These are phyloP conservation scores for Cossypha niveicapilla DNA, from an alignment of 2,797 vertebrate species.

Conservation along the genomic window DNA sequence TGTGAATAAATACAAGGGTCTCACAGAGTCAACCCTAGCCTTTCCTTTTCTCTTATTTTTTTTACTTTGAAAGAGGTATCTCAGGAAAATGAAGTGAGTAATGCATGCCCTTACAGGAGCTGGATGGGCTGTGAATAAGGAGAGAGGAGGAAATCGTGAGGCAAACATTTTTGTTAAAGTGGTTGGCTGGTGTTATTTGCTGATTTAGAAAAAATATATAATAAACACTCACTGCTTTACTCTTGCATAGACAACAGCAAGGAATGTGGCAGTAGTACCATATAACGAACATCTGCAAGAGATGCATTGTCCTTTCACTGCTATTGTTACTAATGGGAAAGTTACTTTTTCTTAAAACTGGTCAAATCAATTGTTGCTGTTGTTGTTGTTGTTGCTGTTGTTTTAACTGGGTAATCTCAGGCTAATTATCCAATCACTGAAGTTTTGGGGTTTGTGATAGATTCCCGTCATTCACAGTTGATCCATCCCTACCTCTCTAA, in stretches of 20 bases:
- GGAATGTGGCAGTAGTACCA: not conserved
- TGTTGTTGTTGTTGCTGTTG: not conserved
- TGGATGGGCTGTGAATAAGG: slow-evolving; percentile 71
- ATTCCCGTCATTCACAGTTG: not conserved
- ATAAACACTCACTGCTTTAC: slow-evolving; percentile 56
- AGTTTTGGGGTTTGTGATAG: not conserved
- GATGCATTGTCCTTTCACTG: not conserved
- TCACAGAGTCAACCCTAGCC: slow-evolving; percentile 85
- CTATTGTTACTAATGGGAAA: not conserved
- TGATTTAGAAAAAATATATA: slow-evolving; percentile 49
- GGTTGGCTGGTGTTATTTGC: slow-evolving; percentile 65
- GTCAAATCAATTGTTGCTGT: not conserved
- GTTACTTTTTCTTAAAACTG: not conserved
- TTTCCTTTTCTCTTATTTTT: slow-evolving; percentile 80
- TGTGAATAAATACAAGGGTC: slow-evolving; percentile 87
- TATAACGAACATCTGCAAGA: not conserved
- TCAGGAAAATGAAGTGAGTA: slow-evolving; percentile 82
- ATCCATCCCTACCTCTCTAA: not conserved
- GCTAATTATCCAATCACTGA: not conserved
- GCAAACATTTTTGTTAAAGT: slow-evolving; percentile 75
- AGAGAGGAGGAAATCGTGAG: slow-evolving; percentile 61
- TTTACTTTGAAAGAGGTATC: slow-evolving; percentile 76
- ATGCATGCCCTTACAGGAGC: slow-evolving; percentile 84
- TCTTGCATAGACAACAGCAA: not conserved
- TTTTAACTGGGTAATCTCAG: not conserved